These are phyloP conservation scores for Ptilodon capucinus DNA, from an alignment of 2,888 invertebrate genomes.

Conservation along the genomic window DNA sequence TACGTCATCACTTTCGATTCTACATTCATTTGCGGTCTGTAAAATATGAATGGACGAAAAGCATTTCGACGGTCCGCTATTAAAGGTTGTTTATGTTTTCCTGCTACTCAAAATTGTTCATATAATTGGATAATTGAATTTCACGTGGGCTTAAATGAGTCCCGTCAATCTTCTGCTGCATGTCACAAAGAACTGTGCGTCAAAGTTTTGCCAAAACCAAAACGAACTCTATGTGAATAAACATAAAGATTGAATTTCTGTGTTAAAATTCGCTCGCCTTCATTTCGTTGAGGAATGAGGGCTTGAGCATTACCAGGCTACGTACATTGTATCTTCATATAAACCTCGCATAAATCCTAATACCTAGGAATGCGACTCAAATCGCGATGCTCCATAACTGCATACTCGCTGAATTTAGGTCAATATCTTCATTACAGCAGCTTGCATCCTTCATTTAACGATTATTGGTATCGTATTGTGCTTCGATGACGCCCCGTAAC, in stretches of 20 bases:
- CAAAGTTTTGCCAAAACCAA: too few species aligned
- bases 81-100: not conserved
- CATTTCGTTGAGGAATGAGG: too few species aligned
- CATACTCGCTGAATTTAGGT: conserved; percentile 17
- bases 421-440: conserved; percentile 11
- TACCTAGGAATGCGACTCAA: conserved; percentile 8
- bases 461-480: not conserved
- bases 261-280: too few species aligned
- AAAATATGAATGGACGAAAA: not conserved
- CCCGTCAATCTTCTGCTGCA: not conserved
- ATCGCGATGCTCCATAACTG: conserved; percentile 11
- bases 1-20: not conserved
- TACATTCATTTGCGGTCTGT: not conserved
- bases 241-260: too few species aligned
- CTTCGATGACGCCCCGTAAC: not conserved
- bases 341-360: not conserved
- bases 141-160: not conserved
- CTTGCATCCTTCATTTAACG: not conserved
- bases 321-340: not conserved
- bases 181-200: too few species aligned
- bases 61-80: not conserved
- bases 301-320: too few species aligned
- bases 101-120: not conserved
- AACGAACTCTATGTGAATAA: too few species aligned
- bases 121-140: not conserved